phyloP scores from a whole-genome alignment of 2,113 vertebrate species.

The Chaetops frenatus region DNA sequence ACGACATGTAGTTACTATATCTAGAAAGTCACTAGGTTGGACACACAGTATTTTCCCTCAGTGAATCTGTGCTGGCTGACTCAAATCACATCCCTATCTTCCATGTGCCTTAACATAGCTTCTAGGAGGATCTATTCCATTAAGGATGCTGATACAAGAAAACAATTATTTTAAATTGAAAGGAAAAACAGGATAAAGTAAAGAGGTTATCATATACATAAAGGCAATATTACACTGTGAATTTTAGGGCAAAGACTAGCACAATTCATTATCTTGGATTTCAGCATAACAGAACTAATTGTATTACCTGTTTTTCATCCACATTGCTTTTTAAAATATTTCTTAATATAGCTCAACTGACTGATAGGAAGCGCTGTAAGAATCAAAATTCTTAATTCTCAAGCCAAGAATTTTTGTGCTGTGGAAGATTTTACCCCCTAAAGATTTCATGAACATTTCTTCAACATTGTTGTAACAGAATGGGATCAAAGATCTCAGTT shows the following conservation, averaged over 20 bases:
- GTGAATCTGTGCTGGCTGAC: not conserved
- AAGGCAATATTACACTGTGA: not conserved
- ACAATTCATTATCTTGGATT: not conserved
- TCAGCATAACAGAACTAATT: not conserved
- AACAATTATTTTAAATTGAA: not conserved
- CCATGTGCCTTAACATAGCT: not conserved
- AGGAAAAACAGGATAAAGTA: not conserved
- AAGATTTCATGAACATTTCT: not conserved
- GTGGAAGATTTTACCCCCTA: not conserved
- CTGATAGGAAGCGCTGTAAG: not conserved
- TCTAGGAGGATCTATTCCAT: not conserved
- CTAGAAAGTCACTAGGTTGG: not conserved
- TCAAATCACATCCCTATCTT: not conserved
- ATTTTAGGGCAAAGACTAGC: not conserved
- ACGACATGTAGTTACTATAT: too few species aligned
- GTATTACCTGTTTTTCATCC: not conserved
- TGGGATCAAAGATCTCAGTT: not conserved
- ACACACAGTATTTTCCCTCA: fast-evolving
- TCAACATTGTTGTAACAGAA: not conserved
- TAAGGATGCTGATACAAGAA: not conserved
- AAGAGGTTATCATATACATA: not conserved
- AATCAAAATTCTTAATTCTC: too few species aligned
- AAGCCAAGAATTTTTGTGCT: not conserved
- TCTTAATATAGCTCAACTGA: not conserved
- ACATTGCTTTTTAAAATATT: fast-evolving